A percentile compares a stretch with the other conserved stretches of the same genome.
Evolutionary conservation across 2,113 vertebrate species (phyloP).

Genomic region (Paramisgurnus dabryanus): DNA sequence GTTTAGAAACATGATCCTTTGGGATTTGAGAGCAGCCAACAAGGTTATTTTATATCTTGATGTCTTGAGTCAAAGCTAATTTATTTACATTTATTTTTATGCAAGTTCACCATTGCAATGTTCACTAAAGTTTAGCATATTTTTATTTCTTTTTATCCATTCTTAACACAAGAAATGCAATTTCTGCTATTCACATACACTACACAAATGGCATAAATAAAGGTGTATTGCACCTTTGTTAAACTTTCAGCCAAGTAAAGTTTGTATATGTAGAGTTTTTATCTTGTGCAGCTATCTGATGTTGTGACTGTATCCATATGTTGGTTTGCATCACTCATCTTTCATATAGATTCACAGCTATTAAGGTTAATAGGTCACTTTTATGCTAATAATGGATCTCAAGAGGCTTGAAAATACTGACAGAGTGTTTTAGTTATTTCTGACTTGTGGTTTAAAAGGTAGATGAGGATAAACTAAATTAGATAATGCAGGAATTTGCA

Average conservation of each 20-base stretch:
- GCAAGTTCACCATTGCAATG: neutral
- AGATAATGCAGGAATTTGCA: neutral
- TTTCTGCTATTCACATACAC: neutral
- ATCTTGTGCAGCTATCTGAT: neutral
- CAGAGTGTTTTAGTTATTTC: constrained; percentile 24
- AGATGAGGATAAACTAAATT: neutral
- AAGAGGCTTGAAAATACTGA: neutral
- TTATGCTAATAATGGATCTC: constrained; percentile 11
- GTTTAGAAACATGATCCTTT: neutral
- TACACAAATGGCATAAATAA: neutral
- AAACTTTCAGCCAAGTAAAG: no score
- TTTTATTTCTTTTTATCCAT: neutral
- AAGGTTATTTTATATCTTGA: neutral
- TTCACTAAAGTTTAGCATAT: neutral
- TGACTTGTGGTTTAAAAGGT: constrained; percentile 5
- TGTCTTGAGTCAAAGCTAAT: neutral
- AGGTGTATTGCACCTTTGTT: no score
- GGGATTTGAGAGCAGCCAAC: neutral
- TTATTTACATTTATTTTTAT: neutral
- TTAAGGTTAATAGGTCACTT: constrained; percentile 3
- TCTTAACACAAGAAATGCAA: neutral
- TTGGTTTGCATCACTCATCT: neutral
- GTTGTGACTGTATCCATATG: neutral
- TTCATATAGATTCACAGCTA: constrained; percentile 2
- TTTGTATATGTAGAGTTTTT: no score